Conservation (phyloP, 2,113 vertebrate species). For the Panthera leo region DNA sequence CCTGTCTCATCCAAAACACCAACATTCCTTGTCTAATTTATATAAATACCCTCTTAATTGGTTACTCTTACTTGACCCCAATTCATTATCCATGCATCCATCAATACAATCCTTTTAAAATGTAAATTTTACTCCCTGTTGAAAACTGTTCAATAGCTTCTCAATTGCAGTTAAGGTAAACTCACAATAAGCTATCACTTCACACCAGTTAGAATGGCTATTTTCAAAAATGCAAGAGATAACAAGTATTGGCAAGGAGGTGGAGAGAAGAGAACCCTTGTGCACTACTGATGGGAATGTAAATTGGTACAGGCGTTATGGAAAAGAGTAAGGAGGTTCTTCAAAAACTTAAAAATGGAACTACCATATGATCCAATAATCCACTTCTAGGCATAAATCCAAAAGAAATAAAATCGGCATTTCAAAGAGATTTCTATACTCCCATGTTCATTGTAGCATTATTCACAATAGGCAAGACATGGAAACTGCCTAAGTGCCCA, state of each 20-base stretch:
- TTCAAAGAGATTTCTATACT: background rate
- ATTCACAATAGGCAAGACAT: background rate
- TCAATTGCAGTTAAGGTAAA: slow-evolving; percentile 8
- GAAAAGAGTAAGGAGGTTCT: background rate
- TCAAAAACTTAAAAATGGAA: background rate
- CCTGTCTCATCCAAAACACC: background rate
- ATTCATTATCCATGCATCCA: background rate
- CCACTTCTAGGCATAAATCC: background rate
- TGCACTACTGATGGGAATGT: background rate
- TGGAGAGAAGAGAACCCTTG: background rate
- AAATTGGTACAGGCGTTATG: background rate
- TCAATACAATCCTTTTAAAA: background rate
- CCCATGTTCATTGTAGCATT: background rate
- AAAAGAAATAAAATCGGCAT: background rate
- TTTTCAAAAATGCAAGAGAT: background rate
- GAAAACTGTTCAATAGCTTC: background rate
- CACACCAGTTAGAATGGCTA: background rate
- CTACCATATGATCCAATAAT: background rate
- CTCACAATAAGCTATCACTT: background rate
- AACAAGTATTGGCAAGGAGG: background rate
- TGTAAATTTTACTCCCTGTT: background rate
- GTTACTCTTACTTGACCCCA: background rate
- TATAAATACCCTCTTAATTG: background rate
- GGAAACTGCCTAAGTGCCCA: background rate
- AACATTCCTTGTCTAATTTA: background rate